Base-by-base conservation (phyloP, 2,888 invertebrate genomes). In the Amphipoea oculea region DNA sequence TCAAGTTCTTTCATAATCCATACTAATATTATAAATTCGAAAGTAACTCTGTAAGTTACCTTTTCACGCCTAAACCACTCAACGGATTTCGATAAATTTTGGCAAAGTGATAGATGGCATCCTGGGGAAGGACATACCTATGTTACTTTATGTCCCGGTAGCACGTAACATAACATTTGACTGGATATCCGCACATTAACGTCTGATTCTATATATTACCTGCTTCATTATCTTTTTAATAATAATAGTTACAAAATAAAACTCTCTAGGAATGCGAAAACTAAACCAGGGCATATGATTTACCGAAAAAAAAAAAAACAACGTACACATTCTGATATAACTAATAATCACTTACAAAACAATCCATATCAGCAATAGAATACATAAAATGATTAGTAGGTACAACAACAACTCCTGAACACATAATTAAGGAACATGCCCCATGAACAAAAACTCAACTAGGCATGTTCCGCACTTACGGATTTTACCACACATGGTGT, bases 381-480 rank as follows among this genome's bases (percentile, higher is more conserved):
- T 82, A 72, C 75, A 78, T 65, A 69, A 73, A 78, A 80, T 70
- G 45, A 70, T 65, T 75, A 85, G 85, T n/a, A n/a, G n/a, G n/a
- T 79, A 82, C 77, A 79, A 51, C 77, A 79, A 51, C 81, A 84
- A 86, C 88, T 88, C 75, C 67, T 75, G 42, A 79, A 42, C 63
- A 85, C 83, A 86, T 29, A 29, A 29, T 86, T 86, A 77, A 86
- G 67, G 83, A 86, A 89, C 87, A 89, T 87, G 89, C 86, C 89
- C 91, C 90, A 91, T 91, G 91, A 92, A 91, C 90, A 90, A 88
- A 85, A 87, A 78, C 86, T 88, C 88, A 86, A 89, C 89, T 88
- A 86, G 60, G 51, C 71, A 87, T 89, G 72, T 89, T 89, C 48
- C 73, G 48, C 85, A 90, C 91, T 91, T 89, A 87, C 74, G 72